Percentiles rank a stretch among this genome's conserved stretches.
Conservation (phyloP, 2,797 vertebrate genomes). For the Crocidura indochinensis region DNA sequence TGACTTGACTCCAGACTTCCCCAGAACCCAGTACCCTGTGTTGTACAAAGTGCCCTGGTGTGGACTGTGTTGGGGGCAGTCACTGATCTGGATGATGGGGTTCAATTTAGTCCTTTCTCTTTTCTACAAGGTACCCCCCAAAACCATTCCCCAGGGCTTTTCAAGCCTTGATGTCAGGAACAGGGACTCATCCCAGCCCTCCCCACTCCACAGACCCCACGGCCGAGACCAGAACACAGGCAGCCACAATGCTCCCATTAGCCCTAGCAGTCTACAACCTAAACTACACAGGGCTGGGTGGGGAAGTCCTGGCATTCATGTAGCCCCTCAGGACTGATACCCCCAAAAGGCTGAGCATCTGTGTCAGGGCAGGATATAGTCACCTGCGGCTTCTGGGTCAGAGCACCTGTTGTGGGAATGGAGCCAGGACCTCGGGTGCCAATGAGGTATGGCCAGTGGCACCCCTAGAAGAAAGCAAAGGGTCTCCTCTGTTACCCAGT, state of each 20-base stretch:
- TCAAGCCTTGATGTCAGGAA: rapidly evolving
- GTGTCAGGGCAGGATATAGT: not conserved
- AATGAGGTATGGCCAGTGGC: not conserved
- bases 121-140: too few species aligned
- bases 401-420: not conserved
- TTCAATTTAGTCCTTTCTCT: too few species aligned
- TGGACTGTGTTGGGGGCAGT: too few species aligned
- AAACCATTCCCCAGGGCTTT: too few species aligned
- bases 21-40: not conserved
- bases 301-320: too few species aligned
- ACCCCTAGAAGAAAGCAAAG: not conserved
- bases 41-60: not conserved
- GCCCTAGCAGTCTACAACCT: too few species aligned
- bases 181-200: not conserved
- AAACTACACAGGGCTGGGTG: too few species aligned
- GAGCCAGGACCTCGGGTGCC: conserved; percentile 18
- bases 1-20: not conserved
- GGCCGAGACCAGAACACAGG: too few species aligned
- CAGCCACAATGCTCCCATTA: not conserved
- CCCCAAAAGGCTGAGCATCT: too few species aligned
- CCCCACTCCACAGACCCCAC: not conserved
- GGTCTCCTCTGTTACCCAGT: not conserved
- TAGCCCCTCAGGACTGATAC: too few species aligned
- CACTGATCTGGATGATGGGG: too few species aligned
- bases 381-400: not conserved